Evolutionary conservation across 2,113 vertebrate species (phyloP).

Genomic region (Hoplias malabaricus): DNA sequence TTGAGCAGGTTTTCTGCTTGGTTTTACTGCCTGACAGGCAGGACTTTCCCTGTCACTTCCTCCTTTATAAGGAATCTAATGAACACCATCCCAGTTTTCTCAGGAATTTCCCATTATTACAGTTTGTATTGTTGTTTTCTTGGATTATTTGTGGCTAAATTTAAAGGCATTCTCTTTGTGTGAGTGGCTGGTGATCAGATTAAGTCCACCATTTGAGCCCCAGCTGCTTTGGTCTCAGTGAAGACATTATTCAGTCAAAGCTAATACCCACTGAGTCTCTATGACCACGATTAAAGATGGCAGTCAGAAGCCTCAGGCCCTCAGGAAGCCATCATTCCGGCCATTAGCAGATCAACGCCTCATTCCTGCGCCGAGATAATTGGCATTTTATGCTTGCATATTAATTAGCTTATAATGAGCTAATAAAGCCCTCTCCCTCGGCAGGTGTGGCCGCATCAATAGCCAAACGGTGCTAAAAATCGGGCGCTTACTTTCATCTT

Average conservation of each 20-base stretch:
- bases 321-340: constrained; percentile 75
- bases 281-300: constrained; percentile 60
- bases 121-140: too few species aligned
- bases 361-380: constrained; percentile 81
- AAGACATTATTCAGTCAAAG: constrained; percentile 14
- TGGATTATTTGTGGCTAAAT: too few species aligned
- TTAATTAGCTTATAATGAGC: constrained; percentile 95
- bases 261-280: constrained; percentile 58
- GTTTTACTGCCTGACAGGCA: too few species aligned
- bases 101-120: too few species aligned
- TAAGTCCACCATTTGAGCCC: constrained; percentile 32
- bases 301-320: constrained; percentile 75
- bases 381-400: constrained; percentile 87
- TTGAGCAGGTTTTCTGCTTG: too few species aligned
- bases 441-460: constrained; percentile 87
- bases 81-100: too few species aligned
- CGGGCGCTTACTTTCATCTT: constrained; percentile 77
- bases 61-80: too few species aligned
- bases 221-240: constrained; percentile 25
- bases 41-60: too few species aligned
- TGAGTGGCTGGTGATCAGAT: too few species aligned
- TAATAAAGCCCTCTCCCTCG: constrained; percentile 81
- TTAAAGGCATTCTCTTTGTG: too few species aligned
- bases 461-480: constrained; percentile 69
- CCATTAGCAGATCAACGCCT: constrained; percentile 90